Evolutionary conservation across 2,113 vertebrate species (phyloP), one percentile per base, ranked within the genome.

Genomic region (Propithecus coquereli): DNA sequence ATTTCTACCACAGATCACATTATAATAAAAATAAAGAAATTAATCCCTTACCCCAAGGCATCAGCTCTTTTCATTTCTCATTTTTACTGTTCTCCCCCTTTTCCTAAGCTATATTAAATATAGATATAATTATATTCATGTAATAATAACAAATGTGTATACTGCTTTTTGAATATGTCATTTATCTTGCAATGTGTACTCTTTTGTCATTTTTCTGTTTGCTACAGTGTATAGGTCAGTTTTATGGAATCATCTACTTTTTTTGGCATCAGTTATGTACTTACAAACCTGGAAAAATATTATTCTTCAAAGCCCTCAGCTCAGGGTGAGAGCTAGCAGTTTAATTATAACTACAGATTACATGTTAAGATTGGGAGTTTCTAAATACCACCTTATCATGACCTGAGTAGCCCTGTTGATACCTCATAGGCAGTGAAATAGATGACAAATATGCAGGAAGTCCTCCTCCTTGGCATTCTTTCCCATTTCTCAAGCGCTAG

Each of bases 21-120:
- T 86, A 93, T 54, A 84, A 96, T 94, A 80, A 79, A 96, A 95
- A 90, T 91, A 79, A 87, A 95, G 16, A 96, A 96, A 95, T 93
- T 74, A 87, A 85, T 87, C 65, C 63, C 43, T 95, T 85, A 91
- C 95, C 66, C 63, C 54, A 87, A 92, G 65, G 63, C 90, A 85
- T 85, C 27, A 66, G 27, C 32, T 90, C 22, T 96, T 96, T 94
- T 81, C 50, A 91, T 68, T 88, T 97, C 59, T 95, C 65, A 89
- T 45, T 73, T 94, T 70, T 54, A 84, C 8, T 43, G 3, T 92
- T 82, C 27, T 77, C 0, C 3, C 7, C 9, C 34, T 65, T 87
- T 87, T 74, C 20, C 18, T 70, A 57, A 87, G 23, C 8, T 85
- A 45, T 73, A 68, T 91, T 90, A 88, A 82, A 45, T 85, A 71